Base-by-base conservation (phyloP, 2,113 vertebrate species). In the Nanorana parkeri region DNA sequence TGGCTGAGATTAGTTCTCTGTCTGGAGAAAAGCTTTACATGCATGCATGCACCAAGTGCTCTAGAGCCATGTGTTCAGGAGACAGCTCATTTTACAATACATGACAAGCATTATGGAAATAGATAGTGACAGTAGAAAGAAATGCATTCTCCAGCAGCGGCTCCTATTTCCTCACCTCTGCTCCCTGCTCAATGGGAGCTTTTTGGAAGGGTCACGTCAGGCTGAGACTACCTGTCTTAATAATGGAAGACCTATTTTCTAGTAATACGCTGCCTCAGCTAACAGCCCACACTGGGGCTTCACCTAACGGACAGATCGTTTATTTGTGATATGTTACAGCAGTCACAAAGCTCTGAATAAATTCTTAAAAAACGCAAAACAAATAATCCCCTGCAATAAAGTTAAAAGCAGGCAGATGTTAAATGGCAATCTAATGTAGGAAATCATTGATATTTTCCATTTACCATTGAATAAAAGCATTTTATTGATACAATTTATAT, bases 71-170 rank as follows among this genome's bases (percentile, higher is more conserved):
- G 69, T 54, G 69, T 73, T 73, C 28, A 65, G 64, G 26, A 82
- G 61, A 75, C 80, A 82, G 80, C 80, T 82, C 71, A 81, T 75
- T 75, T 75, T 75, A 75, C 63, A 66, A 67, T 67, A 82, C 47
- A 75, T 82, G 69, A 82, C 80, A 82, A 82, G 69, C 63, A 56
- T 74, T 82, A 82, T 68, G 71, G 69, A 82, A 82, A 82, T 82
- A n/a, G 60, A 82, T 75, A 82, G 80, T 67, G 80, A 82, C 80
- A 82, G 80, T 67, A 67, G 73, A 75, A 82, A 82, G 80, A 82
- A 74, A 75, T 80, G 73, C 47, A 65, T 82, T 82, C 71, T 74
- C 71, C 51, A 24, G 63, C 69, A 75, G 60, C 29, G 80, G 63
- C 71, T 75, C 64, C 80, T 67, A 75, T 82, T 82, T 82, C 71